Conservation (phyloP, 2,797 vertebrate species). For the Parotocinclus haroldoi region DNA sequence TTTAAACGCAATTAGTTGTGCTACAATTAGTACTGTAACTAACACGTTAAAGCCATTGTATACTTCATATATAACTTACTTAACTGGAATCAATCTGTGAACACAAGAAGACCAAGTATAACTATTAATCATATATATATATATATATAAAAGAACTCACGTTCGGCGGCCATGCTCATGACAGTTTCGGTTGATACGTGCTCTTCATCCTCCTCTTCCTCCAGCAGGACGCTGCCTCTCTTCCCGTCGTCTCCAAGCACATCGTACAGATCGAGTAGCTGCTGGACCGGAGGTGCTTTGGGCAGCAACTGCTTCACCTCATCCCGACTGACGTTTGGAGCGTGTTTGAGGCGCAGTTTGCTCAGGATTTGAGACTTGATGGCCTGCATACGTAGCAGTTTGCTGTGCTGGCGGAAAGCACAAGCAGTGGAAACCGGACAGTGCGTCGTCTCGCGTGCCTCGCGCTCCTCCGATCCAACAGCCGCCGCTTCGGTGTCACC, state of each 20-base stretch:
- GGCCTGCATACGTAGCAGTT: slow-evolving; percentile 89
- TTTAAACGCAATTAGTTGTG: no score
- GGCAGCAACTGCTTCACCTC: slow-evolving; percentile 91
- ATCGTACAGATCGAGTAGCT: slow-evolving; percentile 96
- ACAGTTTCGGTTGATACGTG: slow-evolving; percentile 92
- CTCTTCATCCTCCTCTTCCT: slow-evolving; percentile 95
- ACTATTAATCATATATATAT: no score
- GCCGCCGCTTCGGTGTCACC: slow-evolving; percentile 71
- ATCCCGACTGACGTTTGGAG: slow-evolving; percentile 96
- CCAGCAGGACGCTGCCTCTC: slow-evolving; percentile 67
- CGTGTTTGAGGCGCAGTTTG: slow-evolving; percentile 94
- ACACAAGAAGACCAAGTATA: no score
- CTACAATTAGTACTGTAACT: no score
- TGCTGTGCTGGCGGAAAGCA: slow-evolving; percentile 91
- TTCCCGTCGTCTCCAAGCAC: slow-evolving; percentile 91
- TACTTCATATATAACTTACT: no score
- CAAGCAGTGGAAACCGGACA: slow-evolving; percentile 78
- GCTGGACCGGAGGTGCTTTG: slow-evolving; percentile 92
- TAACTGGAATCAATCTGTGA: no score
- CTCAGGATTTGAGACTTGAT: slow-evolving; percentile 97
- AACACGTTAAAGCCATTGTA: no score
- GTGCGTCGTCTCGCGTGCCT: slow-evolving; percentile 80
- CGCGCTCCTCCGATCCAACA: slow-evolving; percentile 70
- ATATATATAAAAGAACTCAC: slow-evolving; percentile 78
- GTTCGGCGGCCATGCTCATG: slow-evolving; percentile 91